phyloP scores from a whole-genome alignment of 2,888 invertebrate genomes.

The Schrankia costaestrigalis region DNA sequence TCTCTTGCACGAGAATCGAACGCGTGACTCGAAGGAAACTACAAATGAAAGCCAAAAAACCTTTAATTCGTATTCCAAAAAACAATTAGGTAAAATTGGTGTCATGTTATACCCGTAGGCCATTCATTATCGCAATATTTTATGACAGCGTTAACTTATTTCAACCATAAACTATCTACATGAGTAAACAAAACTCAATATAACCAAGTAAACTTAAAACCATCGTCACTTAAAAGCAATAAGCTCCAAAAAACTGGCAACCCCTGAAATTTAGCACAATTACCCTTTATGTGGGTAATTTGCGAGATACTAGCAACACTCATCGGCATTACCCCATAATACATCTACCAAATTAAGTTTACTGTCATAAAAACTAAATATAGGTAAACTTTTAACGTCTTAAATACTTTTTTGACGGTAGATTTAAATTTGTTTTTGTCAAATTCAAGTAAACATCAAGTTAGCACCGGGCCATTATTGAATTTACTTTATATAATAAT shows the following conservation, averaged over 20 bases:
- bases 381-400: constrained; percentile 13
- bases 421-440: constrained; percentile 22
- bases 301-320: constrained; percentile 68
- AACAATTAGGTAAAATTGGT: too few species aligned
- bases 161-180: constrained; percentile 16
- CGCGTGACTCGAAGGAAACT: too few species aligned
- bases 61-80: too few species aligned
- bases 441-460: constrained; percentile 66
- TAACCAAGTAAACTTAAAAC: constrained; percentile 26
- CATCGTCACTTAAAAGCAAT: constrained; percentile 43
- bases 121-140: background rate
- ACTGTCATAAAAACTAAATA: constrained; percentile 14
- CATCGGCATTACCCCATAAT: constrained; percentile 51
- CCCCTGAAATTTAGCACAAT: constrained; percentile 63
- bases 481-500: constrained; percentile 81
- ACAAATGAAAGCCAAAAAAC: too few species aligned
- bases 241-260: constrained; percentile 50
- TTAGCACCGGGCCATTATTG: constrained; percentile 75
- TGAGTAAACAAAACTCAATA: constrained; percentile 30
- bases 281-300: constrained; percentile 70
- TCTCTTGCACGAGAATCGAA: too few species aligned
- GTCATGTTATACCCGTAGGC: too few species aligned
- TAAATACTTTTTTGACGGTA: constrained; percentile 23
- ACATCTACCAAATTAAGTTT: constrained; percentile 18
- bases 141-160: background rate